Conservation (phyloP, 35 echinoderm and acorn worm species). For the Lytechinus pictus region DNA sequence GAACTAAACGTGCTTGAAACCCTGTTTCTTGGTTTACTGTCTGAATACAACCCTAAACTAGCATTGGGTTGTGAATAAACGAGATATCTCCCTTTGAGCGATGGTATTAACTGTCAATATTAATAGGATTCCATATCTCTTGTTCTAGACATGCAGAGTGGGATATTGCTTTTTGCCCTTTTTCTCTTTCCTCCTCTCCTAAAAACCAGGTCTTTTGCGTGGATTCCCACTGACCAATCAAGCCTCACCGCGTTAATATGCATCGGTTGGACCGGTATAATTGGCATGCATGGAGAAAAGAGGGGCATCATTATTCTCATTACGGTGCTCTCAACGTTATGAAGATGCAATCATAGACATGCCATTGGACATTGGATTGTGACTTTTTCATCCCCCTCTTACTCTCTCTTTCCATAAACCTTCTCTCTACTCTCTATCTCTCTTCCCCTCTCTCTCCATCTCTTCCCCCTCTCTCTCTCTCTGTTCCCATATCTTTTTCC, state of each 20-base stretch:
- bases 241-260: background rate
- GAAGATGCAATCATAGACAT: background rate
- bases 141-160: background rate
- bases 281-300: background rate
- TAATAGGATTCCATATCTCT: slow-evolving; percentile 27
- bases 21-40: too few relatives aligned
- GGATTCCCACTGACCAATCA: slow-evolving; percentile 33
- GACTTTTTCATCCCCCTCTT: background rate
- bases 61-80: background rate
- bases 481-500: background rate
- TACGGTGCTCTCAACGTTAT: background rate
- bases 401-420: background rate
- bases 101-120: slow-evolving; percentile 42
- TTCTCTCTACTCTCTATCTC: background rate
- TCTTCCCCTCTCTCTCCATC: background rate
- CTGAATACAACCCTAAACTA: too few relatives aligned
- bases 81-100: slow-evolving; percentile 35
- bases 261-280: background rate
- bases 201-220: background rate
- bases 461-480: background rate
- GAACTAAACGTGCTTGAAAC: too few relatives aligned
- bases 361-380: background rate
- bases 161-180: slow-evolving; percentile 45
- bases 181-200: background rate
- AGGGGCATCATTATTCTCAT: slow-evolving; percentile 29